Evolutionary conservation across 2,888 invertebrate genomes (phyloP).

Genomic region (Lottia scabra): DNA sequence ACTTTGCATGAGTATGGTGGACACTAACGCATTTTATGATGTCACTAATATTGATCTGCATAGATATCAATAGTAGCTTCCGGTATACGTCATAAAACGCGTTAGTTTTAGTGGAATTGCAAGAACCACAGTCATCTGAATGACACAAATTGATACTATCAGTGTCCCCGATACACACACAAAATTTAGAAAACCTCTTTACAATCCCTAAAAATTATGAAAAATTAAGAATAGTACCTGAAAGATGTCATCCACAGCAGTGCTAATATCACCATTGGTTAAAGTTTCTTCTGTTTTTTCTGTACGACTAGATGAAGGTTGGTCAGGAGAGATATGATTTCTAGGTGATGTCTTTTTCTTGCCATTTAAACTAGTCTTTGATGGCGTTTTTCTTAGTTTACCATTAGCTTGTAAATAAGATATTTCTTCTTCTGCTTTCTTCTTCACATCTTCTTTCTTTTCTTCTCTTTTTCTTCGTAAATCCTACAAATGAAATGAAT

Average conservation of each 20-base stretch:
- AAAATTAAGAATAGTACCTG: constrained; percentile 7
- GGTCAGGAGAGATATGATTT: neutral
- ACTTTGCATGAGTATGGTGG: too few species aligned
- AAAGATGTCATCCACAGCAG: constrained; percentile 12
- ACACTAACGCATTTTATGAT: too few species aligned
- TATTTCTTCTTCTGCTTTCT: constrained; percentile 62
- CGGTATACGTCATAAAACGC: too few species aligned
- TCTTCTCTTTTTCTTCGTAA: constrained; percentile 63
- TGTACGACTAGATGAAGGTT: neutral
- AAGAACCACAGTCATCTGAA: too few species aligned
- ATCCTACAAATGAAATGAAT: constrained; percentile 43
- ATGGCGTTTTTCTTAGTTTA: constrained; percentile 54
- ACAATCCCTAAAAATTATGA: too few species aligned
- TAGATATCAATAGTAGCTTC: too few species aligned
- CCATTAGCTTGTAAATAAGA: constrained; percentile 59
- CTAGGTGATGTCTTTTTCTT: constrained; percentile 35
- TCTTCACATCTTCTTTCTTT: constrained; percentile 56
- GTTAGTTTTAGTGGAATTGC: too few species aligned
- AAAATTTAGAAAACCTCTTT: too few species aligned
- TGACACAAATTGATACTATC: too few species aligned
- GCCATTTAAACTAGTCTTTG: constrained; percentile 38
- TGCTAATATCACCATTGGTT: neutral
- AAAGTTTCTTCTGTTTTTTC: constrained; percentile 1
- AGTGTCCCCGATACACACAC: too few species aligned
- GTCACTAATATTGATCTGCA: too few species aligned